Base-by-base conservation (phyloP, 2,113 vertebrate genomes). In the Monopterus albus region DNA sequence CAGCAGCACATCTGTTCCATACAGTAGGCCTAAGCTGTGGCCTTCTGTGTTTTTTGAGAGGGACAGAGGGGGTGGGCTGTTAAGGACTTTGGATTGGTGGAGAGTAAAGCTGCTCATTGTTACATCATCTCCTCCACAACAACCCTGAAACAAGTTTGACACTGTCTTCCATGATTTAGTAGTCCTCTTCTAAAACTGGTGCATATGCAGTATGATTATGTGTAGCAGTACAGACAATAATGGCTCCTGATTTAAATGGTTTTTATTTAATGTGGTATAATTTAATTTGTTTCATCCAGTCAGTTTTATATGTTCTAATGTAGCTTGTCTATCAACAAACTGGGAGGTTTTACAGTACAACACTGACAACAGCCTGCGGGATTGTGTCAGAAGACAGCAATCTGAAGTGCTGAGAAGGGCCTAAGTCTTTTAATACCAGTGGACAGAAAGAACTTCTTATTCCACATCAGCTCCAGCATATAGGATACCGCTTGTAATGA, bases 61-160 rank as follows among this genome's bases (percentile, higher is more conserved):
- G 36, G 17, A 20, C 2, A 18, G 14, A 8, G 47, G 45, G 66
- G 35, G 55, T n/a, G 57, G 20, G 18, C 18, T 20, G 42, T 14
- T n/a, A 33, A 45, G 29, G 45, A 56, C 11, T 49, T 35, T 6
- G 43, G 83, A 86, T 89, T 85, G 85, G 85, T 69, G 40, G 50
- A 83, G 51, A 72, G 68, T 36, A 83, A 88, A 86, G 76, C 85
- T 85, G 78, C 84, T 55, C 58, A 64, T 52, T 52, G 74, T 90
- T 88, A 84, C 83, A 84, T 90, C 87, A 89, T 85, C 74, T 43
- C 77, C 85, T 71, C 69, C 58, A 78, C 83, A 82, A 82, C 81
- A 74, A 52, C 35, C 56, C 45, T 45, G 31, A 67, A 66, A 74
- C 58, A 23, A 33, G 65, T 66, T 28, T 64, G 55, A 76, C 60